A percentile compares a stretch with the other conserved stretches of the same genome.
These are phyloP conservation scores for Daktulosphaira vitifoliae DNA, from an alignment of 1,140 invertebrate genomes.

Conservation along the genomic window DNA sequence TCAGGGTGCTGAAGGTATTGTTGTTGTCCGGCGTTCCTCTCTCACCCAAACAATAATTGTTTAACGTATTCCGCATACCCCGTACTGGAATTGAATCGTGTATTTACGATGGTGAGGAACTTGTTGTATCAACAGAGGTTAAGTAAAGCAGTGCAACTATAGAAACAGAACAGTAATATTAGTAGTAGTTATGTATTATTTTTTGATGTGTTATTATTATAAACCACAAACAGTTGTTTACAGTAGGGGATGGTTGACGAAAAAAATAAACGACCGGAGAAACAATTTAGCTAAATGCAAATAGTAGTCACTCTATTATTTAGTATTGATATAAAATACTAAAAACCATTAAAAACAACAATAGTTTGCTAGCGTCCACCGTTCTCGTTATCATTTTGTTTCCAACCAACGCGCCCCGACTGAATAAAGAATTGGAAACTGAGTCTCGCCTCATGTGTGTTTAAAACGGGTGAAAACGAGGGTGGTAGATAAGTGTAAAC, in stretches of 20 bases:
- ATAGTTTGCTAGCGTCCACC: no score
- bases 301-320: constrained; percentile 27
- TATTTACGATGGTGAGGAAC: no score
- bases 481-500: no score
- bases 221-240: background rate
- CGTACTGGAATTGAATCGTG: constrained; percentile 9
- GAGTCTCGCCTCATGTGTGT: no score
- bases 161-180: no score
- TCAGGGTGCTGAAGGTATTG: background rate
- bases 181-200: constrained; percentile 20
- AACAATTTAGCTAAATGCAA: constrained; percentile 26
- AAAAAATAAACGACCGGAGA: constrained; percentile 18
- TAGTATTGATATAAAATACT: constrained; percentile 27
- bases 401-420: no score
- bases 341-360: constrained; percentile 24
- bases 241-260: background rate
- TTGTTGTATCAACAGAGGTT: no score
- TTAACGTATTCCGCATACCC: constrained; percentile 11
- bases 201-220: constrained; percentile 24
- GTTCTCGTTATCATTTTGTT: no score
- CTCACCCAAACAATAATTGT: constrained; percentile 15
- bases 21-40: constrained; percentile 22
- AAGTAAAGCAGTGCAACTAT: no score
- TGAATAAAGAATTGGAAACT: no score
- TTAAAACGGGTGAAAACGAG: no score